Conservation (phyloP, 2,113 vertebrate genomes). For the Etia nguti region DNA sequence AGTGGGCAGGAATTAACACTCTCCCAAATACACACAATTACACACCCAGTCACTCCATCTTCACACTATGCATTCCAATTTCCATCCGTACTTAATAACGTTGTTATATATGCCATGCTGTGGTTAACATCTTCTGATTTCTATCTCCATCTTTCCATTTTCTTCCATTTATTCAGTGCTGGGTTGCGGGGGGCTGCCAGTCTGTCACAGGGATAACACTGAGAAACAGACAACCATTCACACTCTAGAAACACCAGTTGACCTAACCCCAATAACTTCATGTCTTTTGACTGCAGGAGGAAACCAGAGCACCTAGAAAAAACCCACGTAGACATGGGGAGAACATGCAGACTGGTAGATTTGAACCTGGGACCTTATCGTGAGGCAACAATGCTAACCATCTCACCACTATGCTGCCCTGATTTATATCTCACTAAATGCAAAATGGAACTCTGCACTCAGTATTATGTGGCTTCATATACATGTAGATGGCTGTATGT, state of each 20-base stretch:
- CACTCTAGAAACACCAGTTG: not conserved
- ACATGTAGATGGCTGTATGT: not conserved
- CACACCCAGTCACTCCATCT: not conserved
- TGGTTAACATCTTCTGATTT: not conserved
- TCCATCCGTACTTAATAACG: not conserved
- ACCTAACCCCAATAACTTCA: not conserved
- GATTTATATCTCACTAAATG: not conserved
- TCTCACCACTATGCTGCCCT: not conserved
- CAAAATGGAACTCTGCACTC: not conserved
- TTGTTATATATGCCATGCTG: constrained; percentile 4
- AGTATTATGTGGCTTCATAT: not conserved
- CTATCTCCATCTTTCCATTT: not conserved
- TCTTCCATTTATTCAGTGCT: not conserved
- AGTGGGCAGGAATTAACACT: not conserved
- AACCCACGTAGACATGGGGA: not conserved
- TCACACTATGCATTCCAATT: not conserved
- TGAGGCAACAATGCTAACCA: not conserved
- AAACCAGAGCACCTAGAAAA: not conserved
- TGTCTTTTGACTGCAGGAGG: not conserved
- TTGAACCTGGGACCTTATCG: not conserved
- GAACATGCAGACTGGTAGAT: not conserved
- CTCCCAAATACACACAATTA: not conserved
- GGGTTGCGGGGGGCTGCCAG: not conserved
- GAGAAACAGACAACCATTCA: not conserved
- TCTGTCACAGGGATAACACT: not conserved